Conservation (phyloP, 2,797 vertebrate species). For the Falco peregrinus region DNA sequence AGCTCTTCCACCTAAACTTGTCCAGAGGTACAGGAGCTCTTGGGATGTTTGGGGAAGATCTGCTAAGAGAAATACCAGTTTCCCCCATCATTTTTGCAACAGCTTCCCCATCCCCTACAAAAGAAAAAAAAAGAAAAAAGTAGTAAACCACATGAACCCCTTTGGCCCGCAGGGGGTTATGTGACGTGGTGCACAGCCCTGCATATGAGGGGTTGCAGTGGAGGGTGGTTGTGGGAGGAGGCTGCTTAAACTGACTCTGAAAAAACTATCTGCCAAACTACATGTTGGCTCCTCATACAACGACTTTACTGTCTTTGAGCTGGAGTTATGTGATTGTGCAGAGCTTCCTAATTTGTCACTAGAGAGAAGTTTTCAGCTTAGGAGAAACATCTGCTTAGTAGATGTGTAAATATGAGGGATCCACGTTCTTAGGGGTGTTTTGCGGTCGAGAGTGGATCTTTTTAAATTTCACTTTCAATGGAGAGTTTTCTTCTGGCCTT, state of each 20-base stretch:
- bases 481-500: neutral
- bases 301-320: neutral
- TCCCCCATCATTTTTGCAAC: neutral
- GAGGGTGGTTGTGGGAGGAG: neutral
- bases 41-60: neutral
- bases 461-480: neutral
- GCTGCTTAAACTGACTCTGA: neutral
- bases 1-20: neutral
- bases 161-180: neutral
- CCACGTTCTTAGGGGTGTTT: neutral
- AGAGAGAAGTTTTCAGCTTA: neutral
- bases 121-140: neutral
- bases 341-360: neutral
- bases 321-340: neutral
- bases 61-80: neutral
- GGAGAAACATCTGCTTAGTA: neutral
- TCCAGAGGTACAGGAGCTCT: neutral
- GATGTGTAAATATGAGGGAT: neutral
- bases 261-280: neutral
- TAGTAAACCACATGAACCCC: fast-evolving
- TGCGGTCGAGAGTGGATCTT: neutral
- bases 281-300: neutral
- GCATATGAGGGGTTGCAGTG: fast-evolving
- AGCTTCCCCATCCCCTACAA: neutral
- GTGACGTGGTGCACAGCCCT: neutral